Percentiles rank a stretch among this genome's conserved stretches.
Evolutionary conservation across 64 coral and sea anemone genomes (phyloP).

Genomic region (Hydrozoanthus tunicans): DNA sequence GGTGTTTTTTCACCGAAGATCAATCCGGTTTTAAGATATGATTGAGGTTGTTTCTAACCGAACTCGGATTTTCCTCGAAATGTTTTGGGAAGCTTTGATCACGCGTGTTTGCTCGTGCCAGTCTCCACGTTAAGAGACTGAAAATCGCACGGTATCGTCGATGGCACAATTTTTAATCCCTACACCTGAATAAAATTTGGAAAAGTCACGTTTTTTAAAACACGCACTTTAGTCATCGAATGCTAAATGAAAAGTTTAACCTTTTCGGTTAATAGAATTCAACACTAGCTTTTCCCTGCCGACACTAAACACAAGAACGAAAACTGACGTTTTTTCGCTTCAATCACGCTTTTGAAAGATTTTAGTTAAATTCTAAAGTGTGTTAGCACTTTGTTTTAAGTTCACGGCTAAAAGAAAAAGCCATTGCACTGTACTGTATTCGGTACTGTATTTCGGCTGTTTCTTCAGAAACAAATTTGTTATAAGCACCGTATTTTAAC

Average conservation of each 20-base stretch:
- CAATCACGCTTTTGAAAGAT: no score
- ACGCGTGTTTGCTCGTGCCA: background rate
- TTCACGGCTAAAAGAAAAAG: no score
- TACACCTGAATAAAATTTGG: background rate
- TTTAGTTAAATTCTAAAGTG: no score
- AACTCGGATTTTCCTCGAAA: background rate
- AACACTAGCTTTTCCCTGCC: background rate
- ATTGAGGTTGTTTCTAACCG: background rate
- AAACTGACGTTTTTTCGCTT: background rate
- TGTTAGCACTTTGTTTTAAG: no score
- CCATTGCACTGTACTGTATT: no score
- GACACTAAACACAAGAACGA: background rate
- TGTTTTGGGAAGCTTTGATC: constrained; percentile 14
- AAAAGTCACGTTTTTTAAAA: background rate
- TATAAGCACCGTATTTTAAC: no score
- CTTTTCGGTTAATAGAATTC: background rate
- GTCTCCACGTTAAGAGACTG: background rate
- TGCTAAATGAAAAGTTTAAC: background rate
- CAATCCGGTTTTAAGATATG: background rate
- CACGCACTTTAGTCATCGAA: background rate
- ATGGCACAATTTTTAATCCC: background rate
- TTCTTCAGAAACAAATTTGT: no score
- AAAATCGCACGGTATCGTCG: background rate
- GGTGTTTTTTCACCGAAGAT: background rate
- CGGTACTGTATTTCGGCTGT: no score